Percentiles rank a stretch among this genome's conserved stretches.
phyloP scores from a whole-genome alignment of 2,113 vertebrate species.

The Caranx melampygus region DNA sequence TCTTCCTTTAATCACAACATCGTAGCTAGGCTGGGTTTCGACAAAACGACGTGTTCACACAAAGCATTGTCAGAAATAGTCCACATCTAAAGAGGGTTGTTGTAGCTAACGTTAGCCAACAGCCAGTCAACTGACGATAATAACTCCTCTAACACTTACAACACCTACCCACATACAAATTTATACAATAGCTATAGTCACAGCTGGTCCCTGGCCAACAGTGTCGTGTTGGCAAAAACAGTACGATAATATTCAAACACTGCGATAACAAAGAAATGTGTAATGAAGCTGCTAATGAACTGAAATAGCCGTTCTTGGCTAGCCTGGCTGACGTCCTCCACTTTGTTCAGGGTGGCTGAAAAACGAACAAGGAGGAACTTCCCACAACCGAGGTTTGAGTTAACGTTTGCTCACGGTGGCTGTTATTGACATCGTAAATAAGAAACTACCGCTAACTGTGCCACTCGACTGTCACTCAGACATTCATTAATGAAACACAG shows the following conservation, averaged over 20 bases:
- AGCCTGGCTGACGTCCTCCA: conserved; percentile 78
- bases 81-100: conserved; percentile 43
- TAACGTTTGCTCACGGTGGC: conserved; percentile 58
- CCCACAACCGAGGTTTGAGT: conserved; percentile 72
- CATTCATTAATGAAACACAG: conserved; percentile 34
- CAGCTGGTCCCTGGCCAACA: conserved; percentile 24
- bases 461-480: conserved; percentile 39
- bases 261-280: conserved; percentile 65
- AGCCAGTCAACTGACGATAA: conserved; percentile 64
- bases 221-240: conserved; percentile 32
- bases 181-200: conserved; percentile 43
- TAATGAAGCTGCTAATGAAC: conserved; percentile 68
- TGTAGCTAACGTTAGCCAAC: conserved; percentile 72
- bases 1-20: conserved; percentile 21
- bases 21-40: conserved; percentile 23
- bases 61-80: conserved; percentile 59
- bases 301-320: conserved; percentile 69
- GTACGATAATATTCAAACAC: conserved; percentile 26
- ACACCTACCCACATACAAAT: conserved; percentile 53
- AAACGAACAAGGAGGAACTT: conserved; percentile 79
- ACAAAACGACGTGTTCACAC: conserved; percentile 45
- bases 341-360: conserved; percentile 78
- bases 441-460: conserved; percentile 65
- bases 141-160: conserved; percentile 66
- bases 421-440: conserved; percentile 61